Evolutionary conservation across 2,888 invertebrate genomes (phyloP).

Genomic region (Tipula unca): DNA sequence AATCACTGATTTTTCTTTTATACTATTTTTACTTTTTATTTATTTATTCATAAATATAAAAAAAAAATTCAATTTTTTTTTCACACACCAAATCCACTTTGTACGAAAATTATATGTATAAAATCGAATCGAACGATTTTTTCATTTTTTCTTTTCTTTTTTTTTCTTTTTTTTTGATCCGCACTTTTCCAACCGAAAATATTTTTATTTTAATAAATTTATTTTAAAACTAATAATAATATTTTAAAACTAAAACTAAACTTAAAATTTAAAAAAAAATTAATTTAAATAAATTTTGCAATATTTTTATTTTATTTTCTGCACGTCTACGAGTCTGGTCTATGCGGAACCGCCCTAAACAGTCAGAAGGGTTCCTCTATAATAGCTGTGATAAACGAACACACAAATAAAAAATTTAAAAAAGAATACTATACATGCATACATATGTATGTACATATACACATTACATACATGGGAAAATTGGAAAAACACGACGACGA

Average conservation of each 20-base stretch:
- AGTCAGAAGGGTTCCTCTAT: conserved; percentile 33
- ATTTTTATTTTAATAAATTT: not conserved
- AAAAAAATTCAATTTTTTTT: not conserved
- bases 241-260: not conserved
- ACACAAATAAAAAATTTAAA: not conserved
- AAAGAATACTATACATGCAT: not conserved
- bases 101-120: conserved; percentile 2
- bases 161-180: not conserved
- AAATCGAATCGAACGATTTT: not conserved
- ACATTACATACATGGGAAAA: not conserved
- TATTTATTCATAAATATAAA: not conserved
- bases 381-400: conserved; percentile 15
- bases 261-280: not conserved
- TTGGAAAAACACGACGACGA: not conserved
- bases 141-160: not conserved
- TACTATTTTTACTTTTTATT: not conserved
- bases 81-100: conserved; percentile 9
- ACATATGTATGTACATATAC: not conserved
- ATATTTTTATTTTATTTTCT: conserved; percentile 24
- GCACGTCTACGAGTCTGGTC: conserved; percentile 35
- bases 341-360: conserved; percentile 44
- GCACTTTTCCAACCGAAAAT: not conserved
- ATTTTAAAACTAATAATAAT: not conserved
- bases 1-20: not conserved
- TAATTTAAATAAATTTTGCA: conserved; percentile 3